Evolutionary conservation across 1,140 invertebrate species (phyloP).

Genomic region (Himalopsyche phryganea): DNA sequence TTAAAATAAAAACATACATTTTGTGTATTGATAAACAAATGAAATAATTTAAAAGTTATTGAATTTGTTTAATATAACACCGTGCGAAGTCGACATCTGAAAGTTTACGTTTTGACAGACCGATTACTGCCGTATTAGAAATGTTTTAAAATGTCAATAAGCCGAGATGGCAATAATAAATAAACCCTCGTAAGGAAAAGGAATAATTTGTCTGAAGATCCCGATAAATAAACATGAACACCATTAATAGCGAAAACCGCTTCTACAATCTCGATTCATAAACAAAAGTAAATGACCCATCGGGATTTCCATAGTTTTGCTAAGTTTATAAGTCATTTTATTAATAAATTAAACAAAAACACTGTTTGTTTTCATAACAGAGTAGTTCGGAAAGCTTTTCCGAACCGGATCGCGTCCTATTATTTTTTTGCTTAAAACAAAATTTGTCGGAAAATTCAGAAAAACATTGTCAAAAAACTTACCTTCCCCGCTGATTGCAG

Average conservation of each 20-base stretch:
- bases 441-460: slow-evolving; percentile 18
- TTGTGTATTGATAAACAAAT: no score
- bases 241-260: neutral
- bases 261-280: slow-evolving; percentile 37
- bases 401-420: slow-evolving; percentile 5
- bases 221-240: no score
- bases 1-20: no score
- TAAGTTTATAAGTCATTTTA: slow-evolving; percentile 18
- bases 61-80: no score
- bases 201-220: no score
- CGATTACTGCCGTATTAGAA: no score
- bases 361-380: neutral
- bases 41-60: no score
- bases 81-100: no score
- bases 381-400: slow-evolving; percentile 4
- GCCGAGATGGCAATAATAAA: no score
- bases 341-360: slow-evolving; percentile 11
- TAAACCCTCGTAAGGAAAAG: no score
- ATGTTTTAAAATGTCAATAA: no score
- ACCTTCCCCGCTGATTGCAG: slow-evolving; percentile 36
- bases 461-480: slow-evolving; percentile 40
- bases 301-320: slow-evolving; percentile 21
- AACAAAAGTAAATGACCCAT: slow-evolving; percentile 42
- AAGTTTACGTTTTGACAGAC: no score
- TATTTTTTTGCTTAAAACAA: slow-evolving; percentile 33